Percentiles rank a stretch among this genome's conserved stretches.
Conservation (phyloP, 2,113 vertebrate genomes). For the Hystrix cristata region DNA sequence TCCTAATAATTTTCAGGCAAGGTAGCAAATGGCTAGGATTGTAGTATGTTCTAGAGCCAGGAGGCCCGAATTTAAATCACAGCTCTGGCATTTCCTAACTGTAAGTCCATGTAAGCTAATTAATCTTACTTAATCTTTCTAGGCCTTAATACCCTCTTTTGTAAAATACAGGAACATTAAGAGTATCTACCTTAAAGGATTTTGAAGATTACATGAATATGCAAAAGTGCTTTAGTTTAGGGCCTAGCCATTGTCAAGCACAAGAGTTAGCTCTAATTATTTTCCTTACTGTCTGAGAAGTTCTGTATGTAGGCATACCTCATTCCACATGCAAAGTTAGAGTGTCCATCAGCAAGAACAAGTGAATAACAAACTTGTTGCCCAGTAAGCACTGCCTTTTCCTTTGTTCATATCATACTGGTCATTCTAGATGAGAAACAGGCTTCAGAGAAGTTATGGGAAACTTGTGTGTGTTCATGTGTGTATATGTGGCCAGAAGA, state of each 20-base stretch:
- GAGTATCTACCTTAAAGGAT: conserved; percentile 1
- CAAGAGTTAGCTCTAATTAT: neutral
- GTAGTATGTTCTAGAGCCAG: neutral
- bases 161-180: conserved; percentile 1
- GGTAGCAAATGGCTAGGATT: neutral
- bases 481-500: neutral
- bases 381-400: neutral
- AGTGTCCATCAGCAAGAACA: neutral
- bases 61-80: neutral
- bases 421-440: neutral
- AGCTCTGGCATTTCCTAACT: conserved; percentile 35
- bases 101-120: neutral
- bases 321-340: neutral
- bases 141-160: conserved; percentile 1
- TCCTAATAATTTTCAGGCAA: neutral
- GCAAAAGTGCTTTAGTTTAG: conserved; percentile 42
- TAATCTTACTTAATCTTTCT: conserved; percentile 53
- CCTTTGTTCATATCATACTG: neutral
- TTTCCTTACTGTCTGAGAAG: neutral
- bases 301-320: neutral
- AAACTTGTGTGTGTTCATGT: neutral
- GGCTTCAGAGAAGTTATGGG: neutral
- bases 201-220: conserved; percentile 6
- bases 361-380: neutral
- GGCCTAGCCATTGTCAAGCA: neutral